Evolutionary conservation across 1,140 invertebrate genomes (phyloP).

Genomic region (Drosophila kepulauana): DNA sequence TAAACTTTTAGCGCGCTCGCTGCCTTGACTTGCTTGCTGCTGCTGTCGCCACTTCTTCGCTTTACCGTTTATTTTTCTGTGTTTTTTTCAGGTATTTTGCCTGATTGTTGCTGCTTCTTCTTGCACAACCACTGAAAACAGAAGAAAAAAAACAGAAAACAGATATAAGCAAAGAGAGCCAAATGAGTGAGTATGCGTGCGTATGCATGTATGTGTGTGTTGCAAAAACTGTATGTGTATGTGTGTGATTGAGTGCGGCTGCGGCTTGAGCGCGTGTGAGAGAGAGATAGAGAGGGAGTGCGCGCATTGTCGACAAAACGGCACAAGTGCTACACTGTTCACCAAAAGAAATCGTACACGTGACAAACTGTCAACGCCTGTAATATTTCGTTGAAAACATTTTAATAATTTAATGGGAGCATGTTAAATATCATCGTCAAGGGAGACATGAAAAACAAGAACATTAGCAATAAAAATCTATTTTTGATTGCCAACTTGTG

Average conservation of each 20-base stretch:
- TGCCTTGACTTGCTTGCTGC: slow-evolving; percentile 59
- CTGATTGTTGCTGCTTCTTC: slow-evolving; percentile 82
- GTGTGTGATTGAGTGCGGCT: slow-evolving; percentile 63
- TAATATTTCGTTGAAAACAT: not conserved
- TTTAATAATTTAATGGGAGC: not conserved
- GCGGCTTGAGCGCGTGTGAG: slow-evolving; percentile 64
- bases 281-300: slow-evolving; percentile 62
- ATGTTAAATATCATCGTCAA: not conserved
- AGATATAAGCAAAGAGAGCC: slow-evolving; percentile 66
- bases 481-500: not conserved
- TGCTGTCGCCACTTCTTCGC: slow-evolving; percentile 81
- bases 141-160: slow-evolving; percentile 74
- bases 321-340: slow-evolving; percentile 73
- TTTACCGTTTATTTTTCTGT: slow-evolving; percentile 82
- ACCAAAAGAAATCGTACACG: slow-evolving; percentile 49
- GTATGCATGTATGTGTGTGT: slow-evolving; percentile 54
- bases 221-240: slow-evolving; percentile 45
- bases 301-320: slow-evolving; percentile 78
- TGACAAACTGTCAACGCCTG: slow-evolving; percentile 17
- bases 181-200: slow-evolving; percentile 64
- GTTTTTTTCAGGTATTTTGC: slow-evolving; percentile 82
- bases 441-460: not conserved
- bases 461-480: not conserved
- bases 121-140: slow-evolving; percentile 83
- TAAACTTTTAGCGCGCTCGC: slow-evolving; percentile 78